Percentiles rank a stretch among this genome's conserved stretches.
Evolutionary conservation across 2,113 vertebrate genomes (phyloP).

Genomic region (Patagioenas fasciata): DNA sequence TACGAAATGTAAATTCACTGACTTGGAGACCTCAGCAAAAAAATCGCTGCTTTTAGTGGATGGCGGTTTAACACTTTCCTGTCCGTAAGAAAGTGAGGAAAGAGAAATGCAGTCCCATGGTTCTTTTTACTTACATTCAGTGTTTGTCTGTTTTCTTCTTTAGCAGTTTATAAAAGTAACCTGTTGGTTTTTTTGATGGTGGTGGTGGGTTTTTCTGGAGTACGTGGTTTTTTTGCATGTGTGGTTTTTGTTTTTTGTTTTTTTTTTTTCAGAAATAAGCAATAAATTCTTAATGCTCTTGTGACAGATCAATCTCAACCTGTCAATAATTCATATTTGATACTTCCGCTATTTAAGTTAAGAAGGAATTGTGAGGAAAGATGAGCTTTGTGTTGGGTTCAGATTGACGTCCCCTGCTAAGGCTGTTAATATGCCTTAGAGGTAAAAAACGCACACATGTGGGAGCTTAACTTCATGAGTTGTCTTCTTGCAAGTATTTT

Average conservation of each 20-base stretch:
- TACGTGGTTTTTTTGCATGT: no score
- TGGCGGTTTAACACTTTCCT: slow-evolving; percentile 58
- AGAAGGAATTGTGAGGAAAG: not conserved
- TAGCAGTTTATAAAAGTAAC: not conserved
- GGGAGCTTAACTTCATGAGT: not conserved
- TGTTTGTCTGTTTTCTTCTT: not conserved
- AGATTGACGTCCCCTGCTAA: not conserved
- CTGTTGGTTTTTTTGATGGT: not conserved
- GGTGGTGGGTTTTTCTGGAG: no score
- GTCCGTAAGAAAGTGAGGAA: not conserved
- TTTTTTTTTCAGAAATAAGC: not conserved
- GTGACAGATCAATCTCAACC: slow-evolving; percentile 27
- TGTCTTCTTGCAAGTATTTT: not conserved
- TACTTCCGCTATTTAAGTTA: not conserved
- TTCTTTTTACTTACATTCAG: not conserved
- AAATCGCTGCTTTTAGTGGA: slow-evolving; percentile 47
- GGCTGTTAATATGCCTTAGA: not conserved
- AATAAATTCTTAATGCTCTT: slow-evolving; percentile 24
- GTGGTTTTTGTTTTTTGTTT: not conserved
- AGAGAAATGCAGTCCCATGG: not conserved
- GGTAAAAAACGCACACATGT: not conserved
- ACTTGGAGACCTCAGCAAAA: slow-evolving; percentile 66
- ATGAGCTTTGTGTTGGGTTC: not conserved
- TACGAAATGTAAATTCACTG: slow-evolving; percentile 71
- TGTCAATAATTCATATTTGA: slow-evolving; percentile 40